phyloP scores from a whole-genome alignment of 2,888 invertebrate genomes.

The Theodoxus fluviatilis region DNA sequence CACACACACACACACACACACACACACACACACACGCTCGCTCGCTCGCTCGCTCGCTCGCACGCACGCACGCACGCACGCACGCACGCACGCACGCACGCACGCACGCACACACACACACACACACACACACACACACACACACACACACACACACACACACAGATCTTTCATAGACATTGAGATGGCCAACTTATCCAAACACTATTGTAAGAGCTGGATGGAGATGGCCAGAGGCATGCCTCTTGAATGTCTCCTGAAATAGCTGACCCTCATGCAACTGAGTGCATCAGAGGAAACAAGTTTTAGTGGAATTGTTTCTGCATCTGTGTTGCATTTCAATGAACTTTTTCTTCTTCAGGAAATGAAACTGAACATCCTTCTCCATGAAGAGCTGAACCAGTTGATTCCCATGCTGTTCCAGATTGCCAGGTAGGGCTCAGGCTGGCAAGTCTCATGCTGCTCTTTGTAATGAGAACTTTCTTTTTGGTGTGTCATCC shows the following conservation, averaged over 20 bases:
- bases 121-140: no score
- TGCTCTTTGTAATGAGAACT: no score
- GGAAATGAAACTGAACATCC: conserved; percentile 82
- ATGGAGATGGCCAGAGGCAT: not conserved
- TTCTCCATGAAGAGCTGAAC: conserved; percentile 75
- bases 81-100: no score
- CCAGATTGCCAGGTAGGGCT: conserved; percentile 72
- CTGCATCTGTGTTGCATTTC: not conserved
- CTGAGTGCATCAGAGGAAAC: no score
- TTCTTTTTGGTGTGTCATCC: no score
- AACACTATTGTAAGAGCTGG: not conserved
- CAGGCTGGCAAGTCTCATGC: not conserved
- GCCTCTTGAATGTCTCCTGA: not conserved
- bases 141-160: no score
- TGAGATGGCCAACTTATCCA: not conserved
- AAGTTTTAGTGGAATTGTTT: conserved; percentile 1
- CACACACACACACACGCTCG: no score
- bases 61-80: no score
- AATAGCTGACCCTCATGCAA: not conserved
- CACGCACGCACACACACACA: no score
- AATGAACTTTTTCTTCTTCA: conserved; percentile 36
- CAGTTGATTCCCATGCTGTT: conserved; percentile 77
- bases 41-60: no score
- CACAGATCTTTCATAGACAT: not conserved
- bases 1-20: no score